Conservation (phyloP, 2,797 vertebrate species). For the Sphenodon punctatus region DNA sequence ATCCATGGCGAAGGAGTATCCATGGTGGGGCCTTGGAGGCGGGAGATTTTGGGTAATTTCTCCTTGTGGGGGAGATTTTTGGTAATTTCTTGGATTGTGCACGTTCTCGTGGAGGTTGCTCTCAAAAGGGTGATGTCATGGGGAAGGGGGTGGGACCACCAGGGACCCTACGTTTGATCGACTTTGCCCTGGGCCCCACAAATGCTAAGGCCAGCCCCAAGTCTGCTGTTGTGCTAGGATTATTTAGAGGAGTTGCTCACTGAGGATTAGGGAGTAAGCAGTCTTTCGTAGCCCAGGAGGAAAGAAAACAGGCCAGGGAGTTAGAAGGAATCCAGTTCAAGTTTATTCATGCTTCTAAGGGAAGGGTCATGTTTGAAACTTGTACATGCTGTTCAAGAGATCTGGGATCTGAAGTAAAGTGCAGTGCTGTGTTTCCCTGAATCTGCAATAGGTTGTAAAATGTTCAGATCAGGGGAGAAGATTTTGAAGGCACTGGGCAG, state of each 20-base stretch:
- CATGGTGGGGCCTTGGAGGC: too few relatives aligned
- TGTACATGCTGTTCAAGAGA: constrained; percentile 41
- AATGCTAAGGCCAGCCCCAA: too few relatives aligned
- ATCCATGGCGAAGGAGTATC: too few relatives aligned
- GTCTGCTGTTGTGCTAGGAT: not conserved
- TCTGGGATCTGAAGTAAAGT: constrained; percentile 37
- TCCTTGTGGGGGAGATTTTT: too few relatives aligned
- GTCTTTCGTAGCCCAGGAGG: too few relatives aligned
- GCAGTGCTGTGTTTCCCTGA: not conserved
- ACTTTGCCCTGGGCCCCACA: too few relatives aligned
- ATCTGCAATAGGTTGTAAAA: constrained; percentile 23
- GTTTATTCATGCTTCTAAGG: not conserved
- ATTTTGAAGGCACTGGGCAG: constrained; percentile 7
- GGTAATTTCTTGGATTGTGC: too few relatives aligned
- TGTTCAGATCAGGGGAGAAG: not conserved
- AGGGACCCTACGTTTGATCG: too few relatives aligned
- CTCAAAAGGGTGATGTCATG: too few relatives aligned
- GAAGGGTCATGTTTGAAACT: not conserved
- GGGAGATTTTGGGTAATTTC: too few relatives aligned
- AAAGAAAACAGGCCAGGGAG: not conserved
- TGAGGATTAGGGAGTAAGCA: not conserved
- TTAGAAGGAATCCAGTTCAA: not conserved
- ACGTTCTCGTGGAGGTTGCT: too few relatives aligned
- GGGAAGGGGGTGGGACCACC: too few relatives aligned
- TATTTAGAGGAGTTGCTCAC: not conserved